phyloP scores from a whole-genome alignment of 2,113 vertebrate species.

The Colistium nudipinnis region DNA sequence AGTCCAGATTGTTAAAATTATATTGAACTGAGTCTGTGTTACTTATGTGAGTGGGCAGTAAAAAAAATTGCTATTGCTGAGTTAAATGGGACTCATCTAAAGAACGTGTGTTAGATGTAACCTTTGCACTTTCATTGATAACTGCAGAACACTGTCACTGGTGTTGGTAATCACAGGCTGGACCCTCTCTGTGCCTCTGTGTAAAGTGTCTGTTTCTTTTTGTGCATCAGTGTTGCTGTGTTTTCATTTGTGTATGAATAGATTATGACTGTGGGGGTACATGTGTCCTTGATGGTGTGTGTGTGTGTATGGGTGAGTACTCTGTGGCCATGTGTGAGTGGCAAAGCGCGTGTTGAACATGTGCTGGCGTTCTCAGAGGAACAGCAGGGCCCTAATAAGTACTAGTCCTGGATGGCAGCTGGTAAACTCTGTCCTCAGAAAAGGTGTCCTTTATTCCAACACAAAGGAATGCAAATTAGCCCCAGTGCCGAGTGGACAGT shows the following conservation, averaged over 20 bases:
- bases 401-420: conserved; percentile 97
- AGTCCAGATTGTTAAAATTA: background rate
- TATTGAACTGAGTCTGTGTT: background rate
- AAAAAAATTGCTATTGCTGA: background rate
- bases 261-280: conserved; percentile 65
- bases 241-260: conserved; percentile 75
- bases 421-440: conserved; percentile 96
- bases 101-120: conserved; percentile 13
- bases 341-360: conserved; percentile 89
- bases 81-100: background rate
- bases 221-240: conserved; percentile 61
- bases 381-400: conserved; percentile 97
- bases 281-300: conserved; percentile 65
- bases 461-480: conserved; percentile 99
- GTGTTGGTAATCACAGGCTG: conserved; percentile 48
- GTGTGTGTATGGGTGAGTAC: conserved; percentile 37
- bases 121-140: conserved; percentile 51
- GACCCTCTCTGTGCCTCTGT: conserved; percentile 39
- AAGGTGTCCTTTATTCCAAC: conserved; percentile 95
- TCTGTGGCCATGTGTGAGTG: conserved; percentile 70
- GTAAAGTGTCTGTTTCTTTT: conserved; percentile 54
- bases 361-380: conserved; percentile 98
- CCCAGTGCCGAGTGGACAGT: conserved; percentile 93
- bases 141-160: conserved; percentile 28
- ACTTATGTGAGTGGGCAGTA: background rate